phyloP scores from a whole-genome alignment of 2,797 vertebrate genomes.

The Benthosema pterotum region DNA sequence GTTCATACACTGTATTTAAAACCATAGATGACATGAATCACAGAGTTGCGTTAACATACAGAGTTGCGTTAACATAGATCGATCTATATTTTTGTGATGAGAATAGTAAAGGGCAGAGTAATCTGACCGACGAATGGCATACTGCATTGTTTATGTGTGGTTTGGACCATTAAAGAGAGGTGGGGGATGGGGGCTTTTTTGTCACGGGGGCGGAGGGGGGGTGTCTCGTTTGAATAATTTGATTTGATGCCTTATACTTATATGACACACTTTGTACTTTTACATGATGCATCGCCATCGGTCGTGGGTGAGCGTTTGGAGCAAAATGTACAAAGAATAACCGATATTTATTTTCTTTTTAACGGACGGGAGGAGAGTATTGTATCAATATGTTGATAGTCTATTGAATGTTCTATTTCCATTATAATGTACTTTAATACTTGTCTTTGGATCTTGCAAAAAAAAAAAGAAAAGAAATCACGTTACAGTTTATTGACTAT shows the following conservation, averaged over 20 bases:
- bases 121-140: slow-evolving; percentile 31
- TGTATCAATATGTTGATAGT: slow-evolving; percentile 67
- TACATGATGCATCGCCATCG: slow-evolving; percentile 31
- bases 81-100: slow-evolving; percentile 69
- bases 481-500: slow-evolving; percentile 39
- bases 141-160: slow-evolving; percentile 25
- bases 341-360: slow-evolving; percentile 67
- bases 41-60: slow-evolving; percentile 37
- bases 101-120: slow-evolving; percentile 35
- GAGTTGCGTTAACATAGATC: slow-evolving; percentile 50
- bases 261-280: slow-evolving; percentile 52
- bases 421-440: slow-evolving; percentile 73
- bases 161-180: slow-evolving; percentile 15
- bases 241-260: slow-evolving; percentile 75
- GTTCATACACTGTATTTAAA: slow-evolving; percentile 24
- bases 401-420: slow-evolving; percentile 66
- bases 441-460: slow-evolving; percentile 67
- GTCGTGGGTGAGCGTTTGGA: slow-evolving; percentile 37
- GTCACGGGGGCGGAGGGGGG: slow-evolving; percentile 29
- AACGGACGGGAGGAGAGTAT: slow-evolving; percentile 40
- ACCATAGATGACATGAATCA: slow-evolving; percentile 33
- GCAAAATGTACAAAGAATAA: slow-evolving; percentile 45
- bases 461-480: too few species aligned
- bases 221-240: slow-evolving; percentile 45
- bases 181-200: neutral